Evolutionary conservation across 2,888 invertebrate genomes (phyloP).

Genomic region (Parascotia fuliginaria): DNA sequence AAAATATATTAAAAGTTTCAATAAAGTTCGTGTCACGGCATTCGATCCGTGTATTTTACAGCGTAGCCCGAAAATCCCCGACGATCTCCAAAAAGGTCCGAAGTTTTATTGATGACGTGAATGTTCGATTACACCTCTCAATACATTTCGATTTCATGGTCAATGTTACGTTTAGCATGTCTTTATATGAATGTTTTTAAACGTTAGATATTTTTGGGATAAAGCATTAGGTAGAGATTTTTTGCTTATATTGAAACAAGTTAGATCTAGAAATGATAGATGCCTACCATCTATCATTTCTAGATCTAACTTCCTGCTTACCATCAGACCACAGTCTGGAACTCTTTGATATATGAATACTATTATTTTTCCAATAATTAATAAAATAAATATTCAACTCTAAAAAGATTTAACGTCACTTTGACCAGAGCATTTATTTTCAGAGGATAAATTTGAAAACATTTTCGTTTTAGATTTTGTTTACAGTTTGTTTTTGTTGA

Average conservation of each 20-base stretch:
- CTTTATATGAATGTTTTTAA: constrained; percentile 14
- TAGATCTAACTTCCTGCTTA: too few species aligned
- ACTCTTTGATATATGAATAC: background rate
- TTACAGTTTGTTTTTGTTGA: background rate
- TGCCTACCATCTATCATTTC: too few species aligned
- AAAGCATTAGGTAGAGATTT: too few species aligned
- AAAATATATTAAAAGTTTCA: constrained; percentile 4
- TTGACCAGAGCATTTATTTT: background rate
- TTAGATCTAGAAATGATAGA: too few species aligned
- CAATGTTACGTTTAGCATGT: constrained; percentile 33
- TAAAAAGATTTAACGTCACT: background rate
- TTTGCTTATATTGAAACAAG: too few species aligned
- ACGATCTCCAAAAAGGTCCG: constrained; percentile 5
- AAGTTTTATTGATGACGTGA: constrained; percentile 16
- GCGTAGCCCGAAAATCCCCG: constrained; percentile 17
- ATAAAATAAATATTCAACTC: background rate
- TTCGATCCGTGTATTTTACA: constrained; percentile 11
- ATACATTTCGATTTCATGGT: constrained; percentile 39
- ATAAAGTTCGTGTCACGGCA: constrained; percentile 22
- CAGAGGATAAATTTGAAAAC: background rate
- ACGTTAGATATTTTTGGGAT: too few species aligned
- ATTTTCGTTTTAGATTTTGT: background rate
- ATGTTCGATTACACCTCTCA: constrained; percentile 27
- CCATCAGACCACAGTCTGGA: too few species aligned
- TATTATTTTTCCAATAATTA: background rate